A percentile compares a stretch with the other conserved stretches of the same genome.
Evolutionary conservation across 2,797 vertebrate species (phyloP).

Genomic region (Schizopygopsis malacanthus): DNA sequence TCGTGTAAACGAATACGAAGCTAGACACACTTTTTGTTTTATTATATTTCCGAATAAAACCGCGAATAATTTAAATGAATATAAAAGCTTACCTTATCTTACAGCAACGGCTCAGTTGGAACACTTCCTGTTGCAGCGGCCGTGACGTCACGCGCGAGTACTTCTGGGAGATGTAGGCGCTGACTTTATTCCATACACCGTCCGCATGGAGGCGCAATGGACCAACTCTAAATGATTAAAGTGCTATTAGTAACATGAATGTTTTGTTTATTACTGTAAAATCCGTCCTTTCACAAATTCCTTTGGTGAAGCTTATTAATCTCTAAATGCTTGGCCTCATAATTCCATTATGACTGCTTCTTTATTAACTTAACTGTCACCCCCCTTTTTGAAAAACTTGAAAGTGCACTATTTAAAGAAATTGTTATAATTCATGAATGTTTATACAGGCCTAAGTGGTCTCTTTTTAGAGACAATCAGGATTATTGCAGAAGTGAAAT

Average conservation of each 20-base stretch:
- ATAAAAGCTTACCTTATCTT: conserved; percentile 37
- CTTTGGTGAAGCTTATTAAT: background rate
- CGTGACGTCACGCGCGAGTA: conserved; percentile 20
- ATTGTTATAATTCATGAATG: too few species aligned
- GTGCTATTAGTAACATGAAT: background rate
- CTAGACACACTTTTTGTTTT: too few species aligned
- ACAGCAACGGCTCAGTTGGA: conserved; percentile 21
- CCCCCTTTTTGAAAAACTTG: too few species aligned
- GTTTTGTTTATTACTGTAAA: background rate
- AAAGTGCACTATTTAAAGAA: too few species aligned
- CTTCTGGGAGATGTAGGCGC: conserved; percentile 47
- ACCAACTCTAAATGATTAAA: background rate
- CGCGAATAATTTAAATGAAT: background rate
- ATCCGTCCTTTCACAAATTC: background rate
- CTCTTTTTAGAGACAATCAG: too few species aligned
- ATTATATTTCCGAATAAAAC: background rate
- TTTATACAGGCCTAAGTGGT: too few species aligned
- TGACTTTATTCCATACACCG: too few species aligned
- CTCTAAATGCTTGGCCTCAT: background rate
- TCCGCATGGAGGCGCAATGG: conserved; percentile 24
- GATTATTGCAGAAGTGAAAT: too few species aligned
- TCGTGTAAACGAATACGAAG: background rate
- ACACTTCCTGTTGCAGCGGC: conserved; percentile 51
- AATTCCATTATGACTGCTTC: background rate
- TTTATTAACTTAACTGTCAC: too few species aligned